Evolutionary conservation across 2,888 invertebrate genomes (phyloP).

Genomic region (Auanema freiburgensis): DNA sequence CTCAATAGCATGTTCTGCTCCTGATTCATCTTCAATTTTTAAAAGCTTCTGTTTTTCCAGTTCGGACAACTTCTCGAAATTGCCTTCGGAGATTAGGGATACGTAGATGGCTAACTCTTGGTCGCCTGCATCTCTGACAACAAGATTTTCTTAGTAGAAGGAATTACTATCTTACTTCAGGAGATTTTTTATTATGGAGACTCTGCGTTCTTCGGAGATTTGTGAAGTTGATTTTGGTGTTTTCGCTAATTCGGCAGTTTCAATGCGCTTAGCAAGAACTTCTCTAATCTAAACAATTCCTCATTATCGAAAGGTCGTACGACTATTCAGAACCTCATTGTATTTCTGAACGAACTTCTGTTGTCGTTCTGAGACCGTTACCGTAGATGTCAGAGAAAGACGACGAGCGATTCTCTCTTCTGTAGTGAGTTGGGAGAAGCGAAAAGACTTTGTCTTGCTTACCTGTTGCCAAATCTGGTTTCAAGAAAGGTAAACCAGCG

Average conservation of each 20-base stretch:
- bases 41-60: slow-evolving; percentile 17
- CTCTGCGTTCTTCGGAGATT: slow-evolving; percentile 24
- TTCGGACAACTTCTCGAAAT: slow-evolving; percentile 30
- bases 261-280: slow-evolving; percentile 13
- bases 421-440: not conserved
- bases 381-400: slow-evolving; percentile 32
- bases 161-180: slow-evolving; percentile 11
- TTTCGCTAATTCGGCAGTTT: slow-evolving; percentile 4
- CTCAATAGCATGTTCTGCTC: slow-evolving; percentile 12
- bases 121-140: slow-evolving; percentile 32
- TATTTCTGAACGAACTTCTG: slow-evolving; percentile 38
- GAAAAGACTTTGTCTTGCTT: not conserved
- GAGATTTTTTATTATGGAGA: slow-evolving; percentile 32
- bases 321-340: slow-evolving; percentile 21
- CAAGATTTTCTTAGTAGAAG: not conserved
- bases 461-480: slow-evolving; percentile 38
- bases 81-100: slow-evolving; percentile 38
- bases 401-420: slow-evolving; percentile 39
- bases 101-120: slow-evolving; percentile 35
- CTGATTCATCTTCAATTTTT: slow-evolving; percentile 8
- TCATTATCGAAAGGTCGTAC: not conserved
- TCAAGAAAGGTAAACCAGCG: slow-evolving; percentile 39
- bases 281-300: slow-evolving; percentile 5
- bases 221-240: slow-evolving; percentile 1
- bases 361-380: slow-evolving; percentile 28